These are phyloP conservation scores for Nothura maculosa DNA, from an alignment of 2,797 vertebrate genomes.

Conservation along the genomic window DNA sequence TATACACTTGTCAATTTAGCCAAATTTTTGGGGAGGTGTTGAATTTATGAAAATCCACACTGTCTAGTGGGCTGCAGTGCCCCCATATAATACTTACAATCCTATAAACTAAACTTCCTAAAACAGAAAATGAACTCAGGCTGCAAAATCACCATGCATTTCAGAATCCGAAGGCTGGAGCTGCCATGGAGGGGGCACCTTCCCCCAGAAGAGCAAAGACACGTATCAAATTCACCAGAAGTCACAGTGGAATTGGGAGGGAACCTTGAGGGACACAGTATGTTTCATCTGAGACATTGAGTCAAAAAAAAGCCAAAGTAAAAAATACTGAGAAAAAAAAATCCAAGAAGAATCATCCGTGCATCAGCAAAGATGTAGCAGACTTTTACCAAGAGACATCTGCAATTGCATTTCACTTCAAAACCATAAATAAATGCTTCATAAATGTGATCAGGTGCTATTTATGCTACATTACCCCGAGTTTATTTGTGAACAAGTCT, in stretches of 20 bases:
- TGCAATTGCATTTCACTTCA: neutral
- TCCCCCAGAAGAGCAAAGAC: neutral
- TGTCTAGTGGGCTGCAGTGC: neutral
- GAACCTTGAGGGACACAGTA: neutral
- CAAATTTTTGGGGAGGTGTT: neutral
- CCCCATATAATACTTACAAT: neutral
- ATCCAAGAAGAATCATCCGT: neutral
- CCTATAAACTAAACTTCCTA: neutral
- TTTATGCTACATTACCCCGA: neutral
- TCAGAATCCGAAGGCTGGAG: neutral
- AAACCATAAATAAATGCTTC: neutral
- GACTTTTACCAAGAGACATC: neutral
- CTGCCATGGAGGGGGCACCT: neutral
- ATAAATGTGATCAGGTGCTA: neutral
- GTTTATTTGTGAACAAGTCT: neutral
- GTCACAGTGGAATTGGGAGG: neutral
- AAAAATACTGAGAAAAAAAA: rapidly evolving
- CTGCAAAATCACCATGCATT: neutral
- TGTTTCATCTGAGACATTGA: neutral
- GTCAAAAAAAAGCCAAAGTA: neutral
- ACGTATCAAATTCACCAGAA: rapidly evolving
- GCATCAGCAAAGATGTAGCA: neutral
- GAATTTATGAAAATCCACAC: slow-evolving; percentile 50
- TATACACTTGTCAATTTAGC: slow-evolving; percentile 40
- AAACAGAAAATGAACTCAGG: neutral